These are phyloP conservation scores for Brachymystax lenok DNA, from an alignment of 2,797 vertebrate species.

Conservation along the genomic window DNA sequence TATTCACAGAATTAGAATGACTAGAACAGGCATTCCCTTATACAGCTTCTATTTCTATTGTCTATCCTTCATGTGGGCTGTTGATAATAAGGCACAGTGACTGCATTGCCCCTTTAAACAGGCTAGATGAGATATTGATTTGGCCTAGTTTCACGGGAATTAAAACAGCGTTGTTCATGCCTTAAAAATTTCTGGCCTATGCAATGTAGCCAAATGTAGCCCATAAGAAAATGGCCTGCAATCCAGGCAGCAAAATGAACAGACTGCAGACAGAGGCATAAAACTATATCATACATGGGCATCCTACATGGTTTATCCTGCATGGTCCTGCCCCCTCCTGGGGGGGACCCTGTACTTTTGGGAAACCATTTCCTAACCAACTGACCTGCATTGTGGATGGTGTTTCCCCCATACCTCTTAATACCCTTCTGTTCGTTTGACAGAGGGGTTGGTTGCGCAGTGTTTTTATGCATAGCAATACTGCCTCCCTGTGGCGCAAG, in stretches of 20 bases:
- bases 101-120: background rate
- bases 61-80: background rate
- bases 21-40: too few relatives aligned
- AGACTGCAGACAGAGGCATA: background rate
- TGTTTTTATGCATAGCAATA: slow-evolving; percentile 1
- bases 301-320: too few relatives aligned
- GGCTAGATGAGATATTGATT: background rate
- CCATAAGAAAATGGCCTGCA: background rate
- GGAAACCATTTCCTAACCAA: slow-evolving; percentile 52
- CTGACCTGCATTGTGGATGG: slow-evolving; percentile 65
- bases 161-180: background rate
- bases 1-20: background rate
- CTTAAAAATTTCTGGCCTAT: background rate
- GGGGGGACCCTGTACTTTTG: too few relatives aligned
- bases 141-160: background rate
- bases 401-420: background rate
- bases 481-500: slow-evolving; percentile 46
- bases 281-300: background rate
- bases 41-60: slow-evolving; percentile 1
- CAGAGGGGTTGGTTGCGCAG: background rate
- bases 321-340: too few relatives aligned
- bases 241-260: background rate
- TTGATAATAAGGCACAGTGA: background rate
- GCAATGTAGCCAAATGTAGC: too few relatives aligned
- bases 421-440: background rate